Evolutionary conservation across 1,140 invertebrate genomes (phyloP).

Genomic region (Harpegnathos saltator): DNA sequence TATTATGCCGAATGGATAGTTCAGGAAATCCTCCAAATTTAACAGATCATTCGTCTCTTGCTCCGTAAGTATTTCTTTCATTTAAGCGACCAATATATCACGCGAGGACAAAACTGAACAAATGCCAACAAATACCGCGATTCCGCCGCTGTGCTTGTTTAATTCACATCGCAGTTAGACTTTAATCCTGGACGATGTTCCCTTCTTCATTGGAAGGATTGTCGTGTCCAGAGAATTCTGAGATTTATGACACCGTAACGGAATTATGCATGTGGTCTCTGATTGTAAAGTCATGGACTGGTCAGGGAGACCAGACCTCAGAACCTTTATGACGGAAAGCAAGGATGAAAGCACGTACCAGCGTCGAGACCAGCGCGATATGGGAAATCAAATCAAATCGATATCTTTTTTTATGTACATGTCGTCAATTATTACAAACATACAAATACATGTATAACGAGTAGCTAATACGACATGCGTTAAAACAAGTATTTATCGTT

Average conservation of each 20-base stretch:
- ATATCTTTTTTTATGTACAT: too few relatives aligned
- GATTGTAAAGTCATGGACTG: neutral
- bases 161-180: neutral
- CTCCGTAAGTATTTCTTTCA: too few relatives aligned
- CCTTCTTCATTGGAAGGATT: constrained; percentile 10
- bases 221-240: constrained; percentile 6
- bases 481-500: neutral
- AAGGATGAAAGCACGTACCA: too few relatives aligned
- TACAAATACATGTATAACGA: too few relatives aligned
- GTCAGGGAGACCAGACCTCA: neutral
- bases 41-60: neutral
- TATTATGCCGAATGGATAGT: neutral
- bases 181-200: constrained; percentile 10
- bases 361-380: neutral
- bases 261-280: neutral
- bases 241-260: constrained; percentile 23
- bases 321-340: neutral
- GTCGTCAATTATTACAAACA: too few relatives aligned
- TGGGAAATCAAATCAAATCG: neutral
- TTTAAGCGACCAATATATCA: too few relatives aligned
- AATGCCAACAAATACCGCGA: neutral
- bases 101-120: neutral
- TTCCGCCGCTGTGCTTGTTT: constrained; percentile 3
- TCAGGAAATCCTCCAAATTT: neutral
- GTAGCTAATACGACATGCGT: neutral